These are phyloP conservation scores for Helogale parvula DNA, from an alignment of 2,113 vertebrate species.

Conservation along the genomic window DNA sequence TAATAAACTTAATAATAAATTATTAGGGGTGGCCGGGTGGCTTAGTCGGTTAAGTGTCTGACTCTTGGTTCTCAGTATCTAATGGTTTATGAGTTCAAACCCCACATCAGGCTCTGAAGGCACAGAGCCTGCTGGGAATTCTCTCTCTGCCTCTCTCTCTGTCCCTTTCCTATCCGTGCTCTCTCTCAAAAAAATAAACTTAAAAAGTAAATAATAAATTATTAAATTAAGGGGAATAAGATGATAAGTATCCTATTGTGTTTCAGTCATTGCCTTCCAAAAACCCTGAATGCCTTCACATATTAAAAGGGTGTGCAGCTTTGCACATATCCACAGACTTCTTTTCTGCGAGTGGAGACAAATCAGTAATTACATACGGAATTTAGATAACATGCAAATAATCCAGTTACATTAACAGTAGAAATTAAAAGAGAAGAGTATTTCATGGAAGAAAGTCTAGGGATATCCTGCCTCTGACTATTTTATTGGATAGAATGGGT, in stretches of 20 bases:
- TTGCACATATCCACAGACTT: background rate
- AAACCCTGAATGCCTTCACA: background rate
- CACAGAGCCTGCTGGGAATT: no score
- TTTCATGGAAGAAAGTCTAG: background rate
- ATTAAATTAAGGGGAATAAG: conserved; percentile 14
- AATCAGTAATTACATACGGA: background rate
- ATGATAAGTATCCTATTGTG: background rate
- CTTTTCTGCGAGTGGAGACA: background rate
- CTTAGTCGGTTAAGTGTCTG: no score
- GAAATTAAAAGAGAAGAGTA: background rate
- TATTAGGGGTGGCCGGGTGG: no score
- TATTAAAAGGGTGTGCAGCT: background rate
- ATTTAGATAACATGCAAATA: background rate
- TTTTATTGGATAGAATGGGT: background rate
- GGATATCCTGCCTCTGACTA: background rate
- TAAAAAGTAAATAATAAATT: background rate
- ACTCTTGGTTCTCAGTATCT: no score
- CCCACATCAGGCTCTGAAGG: no score
- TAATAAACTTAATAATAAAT: background rate
- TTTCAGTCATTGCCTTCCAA: background rate
- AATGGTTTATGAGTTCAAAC: no score
- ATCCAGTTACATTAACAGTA: background rate
- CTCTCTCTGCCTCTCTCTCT: no score
- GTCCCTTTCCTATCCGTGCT: no score
- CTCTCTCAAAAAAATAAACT: no score